These are phyloP conservation scores for Habroteleia sp. DNA, from an alignment of 2,888 invertebrate genomes.

Conservation along the genomic window DNA sequence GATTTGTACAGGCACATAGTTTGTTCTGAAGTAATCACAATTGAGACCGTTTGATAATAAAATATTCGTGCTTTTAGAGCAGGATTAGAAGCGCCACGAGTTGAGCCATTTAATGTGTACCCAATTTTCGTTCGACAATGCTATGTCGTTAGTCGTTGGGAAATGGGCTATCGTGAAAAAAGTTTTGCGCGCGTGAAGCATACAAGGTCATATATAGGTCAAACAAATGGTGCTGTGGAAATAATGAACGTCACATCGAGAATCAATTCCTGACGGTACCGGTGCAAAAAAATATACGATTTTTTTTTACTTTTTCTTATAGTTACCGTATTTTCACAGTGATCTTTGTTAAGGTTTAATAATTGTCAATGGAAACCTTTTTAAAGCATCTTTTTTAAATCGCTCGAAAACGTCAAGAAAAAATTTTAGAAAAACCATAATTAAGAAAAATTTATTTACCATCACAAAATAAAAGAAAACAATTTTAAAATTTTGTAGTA, in stretches of 20 bases:
- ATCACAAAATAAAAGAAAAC: no score
- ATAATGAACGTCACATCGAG: slow-evolving; percentile 45
- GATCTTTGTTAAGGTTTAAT: background rate
- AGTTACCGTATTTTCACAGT: background rate
- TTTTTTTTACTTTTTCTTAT: slow-evolving; percentile 3
- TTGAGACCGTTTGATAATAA: no score
- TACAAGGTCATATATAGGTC: slow-evolving; percentile 52
- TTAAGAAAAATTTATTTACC: no score
- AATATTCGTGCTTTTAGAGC: no score
- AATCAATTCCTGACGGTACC: slow-evolving; percentile 39
- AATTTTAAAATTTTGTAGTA: background rate
- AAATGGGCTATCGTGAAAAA: slow-evolving; percentile 18
- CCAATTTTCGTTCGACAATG: slow-evolving; percentile 32
- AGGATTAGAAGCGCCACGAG: no score
- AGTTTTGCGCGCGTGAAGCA: background rate
- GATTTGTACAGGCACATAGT: no score
- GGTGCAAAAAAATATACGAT: slow-evolving; percentile 20
- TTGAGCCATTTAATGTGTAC: slow-evolving; percentile 10
- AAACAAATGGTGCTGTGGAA: slow-evolving; percentile 49
- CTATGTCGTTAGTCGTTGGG: slow-evolving; percentile 12
- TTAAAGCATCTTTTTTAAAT: no score
- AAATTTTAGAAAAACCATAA: no score
- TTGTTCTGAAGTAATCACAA: no score
- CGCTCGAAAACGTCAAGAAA: no score
- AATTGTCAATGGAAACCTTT: background rate